Evolutionary conservation across 1,140 invertebrate genomes (phyloP), one percentile per base, ranked within the genome.

Genomic region (Ceratosolen solmsi): DNA sequence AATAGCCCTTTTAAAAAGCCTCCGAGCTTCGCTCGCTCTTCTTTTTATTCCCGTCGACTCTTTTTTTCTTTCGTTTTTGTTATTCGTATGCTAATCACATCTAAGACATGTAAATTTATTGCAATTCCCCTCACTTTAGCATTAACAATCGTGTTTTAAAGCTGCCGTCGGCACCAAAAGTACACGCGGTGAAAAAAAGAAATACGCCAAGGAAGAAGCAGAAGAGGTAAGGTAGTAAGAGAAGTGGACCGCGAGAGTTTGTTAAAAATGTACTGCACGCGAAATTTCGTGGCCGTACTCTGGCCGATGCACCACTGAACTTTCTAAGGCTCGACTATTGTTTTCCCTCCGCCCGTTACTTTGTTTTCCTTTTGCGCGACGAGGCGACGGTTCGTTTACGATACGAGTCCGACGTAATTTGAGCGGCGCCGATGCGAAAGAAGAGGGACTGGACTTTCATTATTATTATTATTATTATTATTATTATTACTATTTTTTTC

Each of bases 21-120:
- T 33, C 54, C 51, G 74, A 60, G n/a, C 36, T 27, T 76, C 17
- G 27, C 74, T 72, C 70, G 38, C 38, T 73, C 58, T 74, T 82
- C 72, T 38, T 70, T 79, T 79, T 71, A 71, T 70, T 15, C 2
- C 38, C 17, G 33, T 36, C 51, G 15, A n/a, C 56, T 46, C 11
- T 22, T 63, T 36, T 41, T n/a, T n/a, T n/a, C n/a, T n/a, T n/a
- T n/a, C n/a, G n/a, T n/a, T n/a, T 41, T 51, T 33, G 7, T 41
- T 51, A 70, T 75, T 78, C 74, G 22, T 73, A 82, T 82, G 81
- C 51, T 82, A 82, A 82, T 82, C 56, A 80, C 79, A 74, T 84
- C 84, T 79, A 78, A 63, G 33, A 79, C 71, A 79, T 75, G 79
- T 80, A 80, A 82, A 82, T 81, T 72, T 76, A 38, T 56, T 58